Base-by-base conservation (phyloP, 2,888 invertebrate genomes). In the Leucoptera coffeella region DNA sequence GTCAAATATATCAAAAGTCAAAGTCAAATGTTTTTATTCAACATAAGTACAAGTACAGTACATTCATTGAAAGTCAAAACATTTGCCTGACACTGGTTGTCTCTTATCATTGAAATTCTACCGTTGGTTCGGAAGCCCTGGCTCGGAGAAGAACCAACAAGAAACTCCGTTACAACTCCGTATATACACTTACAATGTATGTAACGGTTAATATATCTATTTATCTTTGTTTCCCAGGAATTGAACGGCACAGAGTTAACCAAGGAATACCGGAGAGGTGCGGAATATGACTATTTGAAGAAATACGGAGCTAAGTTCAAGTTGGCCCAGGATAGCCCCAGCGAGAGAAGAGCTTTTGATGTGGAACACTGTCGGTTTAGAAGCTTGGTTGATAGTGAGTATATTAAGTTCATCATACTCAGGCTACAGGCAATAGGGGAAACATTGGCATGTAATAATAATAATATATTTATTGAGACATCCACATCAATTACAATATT, bases 241-340 rank as follows among this genome's bases (percentile, higher is more conserved):
- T 56, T 89, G 10, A 89, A 88, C 58, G 83, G 85, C 17, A 78
- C 80, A 2, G 56, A 69, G 36, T 81, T 93, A 35, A 71, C 71
- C 0, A 45, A 67, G 1, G 80, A 80, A 29, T 81, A 88, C 30
- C 77, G 91, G 28, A 77, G 84, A 35, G 92, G 91, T 2, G 88
- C 93, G 0, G 93, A 94, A 44, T 85, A 90, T 32, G 94, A 94
- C 61, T 92, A 94, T 43, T 59, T 94, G 53, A 93, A 92, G 53
- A 76, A 80, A 12, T 82, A 82, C 52, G 88, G 86, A 0, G 56
- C 75, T 0, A 80, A 82, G 32, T 91, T 87, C 85, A 56, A 82
- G 26, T 7, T 30, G 2, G 71, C 74, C 0, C 74, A 75, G 36
- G 57, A 50, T 9, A 67, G 64, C 32, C 52, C 55, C 1, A 57